These are phyloP conservation scores for Yoshiicerus persimilis DNA, from an alignment of 1,140 invertebrate species.

Conservation along the genomic window DNA sequence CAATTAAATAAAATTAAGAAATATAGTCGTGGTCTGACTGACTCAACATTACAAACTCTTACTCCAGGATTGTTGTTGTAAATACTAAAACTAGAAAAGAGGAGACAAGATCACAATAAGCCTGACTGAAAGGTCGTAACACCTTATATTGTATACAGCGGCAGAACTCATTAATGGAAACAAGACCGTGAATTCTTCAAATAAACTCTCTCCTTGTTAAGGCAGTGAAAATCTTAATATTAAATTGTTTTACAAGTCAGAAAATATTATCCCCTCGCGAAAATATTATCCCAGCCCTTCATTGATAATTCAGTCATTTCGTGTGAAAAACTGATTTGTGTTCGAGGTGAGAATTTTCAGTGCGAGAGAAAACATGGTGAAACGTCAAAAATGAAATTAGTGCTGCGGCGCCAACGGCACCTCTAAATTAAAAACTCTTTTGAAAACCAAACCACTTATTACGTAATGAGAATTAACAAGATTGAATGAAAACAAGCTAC, in stretches of 20 bases:
- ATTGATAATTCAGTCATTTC: background rate
- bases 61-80: background rate
- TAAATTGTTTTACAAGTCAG: background rate
- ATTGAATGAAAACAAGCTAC: background rate
- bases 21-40: background rate
- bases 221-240: background rate
- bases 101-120: background rate
- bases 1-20: background rate
- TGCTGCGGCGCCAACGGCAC: background rate
- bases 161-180: background rate
- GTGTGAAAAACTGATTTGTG: background rate
- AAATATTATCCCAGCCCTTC: background rate
- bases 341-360: background rate
- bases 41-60: background rate
- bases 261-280: background rate
- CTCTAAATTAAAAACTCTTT: background rate
- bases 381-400: background rate
- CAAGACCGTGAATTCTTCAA: background rate
- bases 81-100: background rate
- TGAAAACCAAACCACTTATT: background rate
- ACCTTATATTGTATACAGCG: background rate
- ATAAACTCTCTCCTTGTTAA: background rate
- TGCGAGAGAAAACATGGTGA: background rate
- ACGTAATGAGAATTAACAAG: slow-evolving; percentile 13
- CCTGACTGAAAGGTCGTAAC: background rate